These are phyloP conservation scores for Spheniscus mendiculus DNA, from an alignment of 2,113 vertebrate species.

Conservation along the genomic window DNA sequence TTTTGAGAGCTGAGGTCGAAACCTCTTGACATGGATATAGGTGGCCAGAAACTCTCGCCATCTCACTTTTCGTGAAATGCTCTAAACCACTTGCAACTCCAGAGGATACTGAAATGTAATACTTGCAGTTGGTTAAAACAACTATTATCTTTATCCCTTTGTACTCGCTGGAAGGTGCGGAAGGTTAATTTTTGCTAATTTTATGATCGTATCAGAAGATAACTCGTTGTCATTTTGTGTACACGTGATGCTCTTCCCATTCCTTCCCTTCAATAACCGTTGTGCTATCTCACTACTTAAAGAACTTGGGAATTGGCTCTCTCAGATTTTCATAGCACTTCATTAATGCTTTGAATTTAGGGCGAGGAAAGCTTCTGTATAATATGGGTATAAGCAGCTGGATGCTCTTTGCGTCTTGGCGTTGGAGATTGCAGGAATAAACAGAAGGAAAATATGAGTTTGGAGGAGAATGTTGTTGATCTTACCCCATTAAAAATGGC, in stretches of 20 bases:
- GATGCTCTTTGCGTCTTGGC: constrained; percentile 10
- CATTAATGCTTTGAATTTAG: background rate
- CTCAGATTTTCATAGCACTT: background rate
- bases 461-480: constrained; percentile 11
- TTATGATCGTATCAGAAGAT: background rate
- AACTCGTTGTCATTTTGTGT: background rate
- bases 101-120: background rate
- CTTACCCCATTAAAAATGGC: background rate
- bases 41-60: background rate
- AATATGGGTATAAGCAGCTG: constrained; percentile 18
- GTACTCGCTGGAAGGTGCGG: background rate
- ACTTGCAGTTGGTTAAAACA: background rate
- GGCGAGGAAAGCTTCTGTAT: background rate
- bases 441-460: constrained; percentile 12
- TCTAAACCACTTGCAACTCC: background rate
- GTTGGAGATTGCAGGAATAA: background rate
- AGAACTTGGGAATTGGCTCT: background rate
- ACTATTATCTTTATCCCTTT: background rate
- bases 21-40: background rate
- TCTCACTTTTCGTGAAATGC: background rate
- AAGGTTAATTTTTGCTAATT: background rate
- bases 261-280: background rate
- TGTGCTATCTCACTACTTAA: background rate
- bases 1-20: background rate
- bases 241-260: background rate